A percentile compares a stretch with the other conserved stretches of the same genome.
Evolutionary conservation across 1,140 invertebrate species (phyloP).

Genomic region (Lethocerus indicus): DNA sequence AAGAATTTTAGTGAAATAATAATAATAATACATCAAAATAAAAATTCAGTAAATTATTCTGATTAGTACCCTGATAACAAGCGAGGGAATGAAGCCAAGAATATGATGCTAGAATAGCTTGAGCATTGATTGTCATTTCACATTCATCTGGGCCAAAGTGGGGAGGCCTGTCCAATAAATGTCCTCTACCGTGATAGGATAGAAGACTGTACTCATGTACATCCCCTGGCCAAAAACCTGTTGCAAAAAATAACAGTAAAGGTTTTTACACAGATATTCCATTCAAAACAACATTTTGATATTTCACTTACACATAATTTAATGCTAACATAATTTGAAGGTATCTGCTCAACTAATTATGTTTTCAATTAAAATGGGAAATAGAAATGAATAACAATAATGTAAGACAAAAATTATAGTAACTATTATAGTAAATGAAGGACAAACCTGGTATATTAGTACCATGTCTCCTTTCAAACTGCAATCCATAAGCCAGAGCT

Average conservation of each 20-base stretch:
- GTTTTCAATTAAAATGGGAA: too few species aligned
- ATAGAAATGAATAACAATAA: too few species aligned
- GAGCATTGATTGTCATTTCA: constrained; percentile 42
- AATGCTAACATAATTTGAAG: too few species aligned
- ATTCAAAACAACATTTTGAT: too few species aligned
- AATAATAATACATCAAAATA: background rate
- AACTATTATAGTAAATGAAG: background rate
- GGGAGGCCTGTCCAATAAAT: constrained; percentile 28
- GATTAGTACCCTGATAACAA: constrained; percentile 49
- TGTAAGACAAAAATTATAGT: too few species aligned
- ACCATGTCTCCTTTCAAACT: constrained; percentile 32
- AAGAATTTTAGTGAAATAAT: background rate
- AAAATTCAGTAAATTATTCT: background rate
- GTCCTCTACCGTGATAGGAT: constrained; percentile 45
- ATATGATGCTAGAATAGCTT: constrained; percentile 60
- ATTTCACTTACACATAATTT: too few species aligned
- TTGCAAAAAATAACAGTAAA: constrained; percentile 18
- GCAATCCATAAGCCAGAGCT: constrained; percentile 30
- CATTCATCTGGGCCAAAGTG: constrained; percentile 30
- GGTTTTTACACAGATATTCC: background rate
- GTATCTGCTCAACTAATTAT: too few species aligned
- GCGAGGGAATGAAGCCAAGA: constrained; percentile 65
- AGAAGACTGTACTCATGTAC: constrained; percentile 52
- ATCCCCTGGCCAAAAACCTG: constrained; percentile 67
- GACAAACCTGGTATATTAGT: constrained; percentile 52